Base-by-base conservation (phyloP, 2,797 vertebrate species). In the Sebastes melanostomus region DNA sequence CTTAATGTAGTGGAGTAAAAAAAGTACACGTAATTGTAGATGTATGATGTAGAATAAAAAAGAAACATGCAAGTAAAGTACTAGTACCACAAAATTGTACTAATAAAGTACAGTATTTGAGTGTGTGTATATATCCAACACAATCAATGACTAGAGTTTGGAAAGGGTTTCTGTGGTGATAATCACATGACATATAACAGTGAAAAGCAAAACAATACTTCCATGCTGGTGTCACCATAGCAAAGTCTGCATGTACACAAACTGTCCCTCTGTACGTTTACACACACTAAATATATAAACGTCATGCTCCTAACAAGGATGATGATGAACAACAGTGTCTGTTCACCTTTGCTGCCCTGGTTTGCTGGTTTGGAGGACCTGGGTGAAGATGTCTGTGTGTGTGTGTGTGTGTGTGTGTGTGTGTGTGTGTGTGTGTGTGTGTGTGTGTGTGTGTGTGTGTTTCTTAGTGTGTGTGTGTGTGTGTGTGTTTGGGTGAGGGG, bases 401-500 rank as follows among this genome's bases (percentile, higher is more conserved):
- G 42, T 42, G 38, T 42, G 14, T 7, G 56, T 42, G 74, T 42
- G 66, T 61, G 59, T 61, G 59, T 61, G 29, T 32, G 59, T 61
- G 59, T 61, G 29, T 61, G 59, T 32, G 27, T 32, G 58, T 75
- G 62, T 77, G 34, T 61, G 76, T 54, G 20, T 72, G 68, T 7
- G 36, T 73, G 58, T 60, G 27, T 60, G 58, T 30, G 58, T 20
- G 27, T 66, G 76, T 60, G 22, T 72, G 68, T 6, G 36, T 73
- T 30, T 32, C 30, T 32, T 32, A 32, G 58, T 32, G 59, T 61
- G 59, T 60, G 25, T 60, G 59, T 32, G 59, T 61, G 29, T 61
- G 59, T 76, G 62, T 79, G 34, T 67, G 76, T 61, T n/a, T 72
- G 68, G 6, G 36, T 73, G 75, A 50, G 55, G 8, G 42, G 62